phyloP scores from a whole-genome alignment of 1,140 invertebrate genomes.

The Trypoxylus dichotomus region DNA sequence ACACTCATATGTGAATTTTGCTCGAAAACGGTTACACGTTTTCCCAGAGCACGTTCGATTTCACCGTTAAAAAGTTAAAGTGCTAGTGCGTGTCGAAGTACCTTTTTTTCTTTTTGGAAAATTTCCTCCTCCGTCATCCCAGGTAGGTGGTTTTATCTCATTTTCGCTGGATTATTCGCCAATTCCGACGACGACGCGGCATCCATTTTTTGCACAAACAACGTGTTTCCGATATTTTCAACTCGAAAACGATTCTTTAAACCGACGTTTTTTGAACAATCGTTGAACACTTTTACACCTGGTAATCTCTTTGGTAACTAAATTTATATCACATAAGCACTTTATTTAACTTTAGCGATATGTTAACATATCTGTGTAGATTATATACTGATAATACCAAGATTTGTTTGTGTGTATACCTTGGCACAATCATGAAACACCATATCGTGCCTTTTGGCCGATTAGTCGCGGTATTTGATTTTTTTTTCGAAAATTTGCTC shows the following conservation, averaged over 20 bases:
- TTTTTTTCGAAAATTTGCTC: background rate
- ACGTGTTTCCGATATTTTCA: background rate
- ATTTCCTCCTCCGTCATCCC: background rate
- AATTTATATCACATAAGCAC: conserved; percentile 25
- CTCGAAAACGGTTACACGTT: background rate
- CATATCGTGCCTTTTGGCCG: background rate
- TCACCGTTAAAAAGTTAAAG: background rate
- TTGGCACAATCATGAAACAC: background rate
- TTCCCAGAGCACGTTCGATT: background rate
- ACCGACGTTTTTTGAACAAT: background rate
- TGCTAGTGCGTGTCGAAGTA: background rate
- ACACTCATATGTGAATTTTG: background rate
- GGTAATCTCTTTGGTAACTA: conserved; percentile 23
- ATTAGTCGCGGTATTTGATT: background rate
- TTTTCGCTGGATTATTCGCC: background rate
- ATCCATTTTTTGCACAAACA: conserved; percentile 4
- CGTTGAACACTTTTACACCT: conserved; percentile 12
- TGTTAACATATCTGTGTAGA: conserved; percentile 23
- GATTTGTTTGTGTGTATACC: background rate
- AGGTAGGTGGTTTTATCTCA: background rate
- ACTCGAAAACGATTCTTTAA: background rate
- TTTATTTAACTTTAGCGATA: conserved; percentile 23
- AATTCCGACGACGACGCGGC: background rate
- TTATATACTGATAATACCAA: conserved; percentile 14
- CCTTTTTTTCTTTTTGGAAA: background rate